Evolutionary conservation across 2,888 invertebrate genomes (phyloP).

Genomic region (Drosophila bunnanda): DNA sequence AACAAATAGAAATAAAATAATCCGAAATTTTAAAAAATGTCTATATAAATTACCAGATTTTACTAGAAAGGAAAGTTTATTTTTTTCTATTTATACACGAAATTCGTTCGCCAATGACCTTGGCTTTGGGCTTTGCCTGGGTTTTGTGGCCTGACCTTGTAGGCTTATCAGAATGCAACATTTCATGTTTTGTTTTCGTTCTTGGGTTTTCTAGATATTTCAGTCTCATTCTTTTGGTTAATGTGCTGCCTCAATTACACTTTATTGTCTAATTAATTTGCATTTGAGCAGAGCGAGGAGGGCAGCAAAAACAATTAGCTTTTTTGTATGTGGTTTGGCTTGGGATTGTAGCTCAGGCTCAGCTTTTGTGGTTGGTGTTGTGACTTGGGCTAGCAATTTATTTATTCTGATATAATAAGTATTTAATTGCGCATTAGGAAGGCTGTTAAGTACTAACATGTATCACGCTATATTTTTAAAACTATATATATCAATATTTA

Average conservation of each 20-base stretch:
- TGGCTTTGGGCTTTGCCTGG: conserved; percentile 8
- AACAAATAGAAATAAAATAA: neutral
- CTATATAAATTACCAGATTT: neutral
- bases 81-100: neutral
- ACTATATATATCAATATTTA: too few relatives aligned
- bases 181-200: neutral
- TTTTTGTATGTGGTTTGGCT: conserved; percentile 28
- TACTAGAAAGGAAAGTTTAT: neutral
- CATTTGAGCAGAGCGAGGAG: conserved; percentile 39
- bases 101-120: neutral
- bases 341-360: neutral
- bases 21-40: neutral
- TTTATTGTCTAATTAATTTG: conserved; percentile 43
- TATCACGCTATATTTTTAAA: neutral
- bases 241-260: conserved; percentile 57
- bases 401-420: conserved; percentile 1
- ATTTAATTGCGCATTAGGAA: conserved; percentile 17
- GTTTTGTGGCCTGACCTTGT: conserved; percentile 7
- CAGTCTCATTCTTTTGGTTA: conserved; percentile 30
- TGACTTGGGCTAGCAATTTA: neutral
- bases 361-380: conserved; percentile 10
- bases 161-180: conserved; percentile 40
- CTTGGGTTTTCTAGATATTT: conserved; percentile 11
- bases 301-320: conserved; percentile 19
- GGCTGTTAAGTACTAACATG: neutral